These are phyloP conservation scores for Homarus gammarus DNA, from an alignment of 2,888 invertebrate species.

Conservation along the genomic window DNA sequence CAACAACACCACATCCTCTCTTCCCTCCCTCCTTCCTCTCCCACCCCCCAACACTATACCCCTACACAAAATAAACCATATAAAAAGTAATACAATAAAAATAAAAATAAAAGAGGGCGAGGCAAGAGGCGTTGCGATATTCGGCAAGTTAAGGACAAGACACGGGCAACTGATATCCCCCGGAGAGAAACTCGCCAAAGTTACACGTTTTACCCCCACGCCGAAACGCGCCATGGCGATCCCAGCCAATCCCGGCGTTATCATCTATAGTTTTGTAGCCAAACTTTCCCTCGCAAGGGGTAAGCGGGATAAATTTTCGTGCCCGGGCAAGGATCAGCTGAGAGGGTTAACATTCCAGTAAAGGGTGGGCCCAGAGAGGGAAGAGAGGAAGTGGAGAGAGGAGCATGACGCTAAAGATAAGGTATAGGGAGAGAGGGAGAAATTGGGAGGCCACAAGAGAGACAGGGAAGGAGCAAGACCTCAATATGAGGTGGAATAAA, in stretches of 20 bases:
- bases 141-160: not conserved
- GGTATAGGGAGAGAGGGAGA: not conserved
- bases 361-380: not conserved
- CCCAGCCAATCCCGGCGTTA: constrained; percentile 23
- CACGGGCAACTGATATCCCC: constrained; percentile 20
- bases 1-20: too few species aligned
- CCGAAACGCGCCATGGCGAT: constrained; percentile 16
- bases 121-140: too few species aligned
- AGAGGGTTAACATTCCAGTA: not conserved
- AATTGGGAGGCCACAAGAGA: too few species aligned
- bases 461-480: not conserved
- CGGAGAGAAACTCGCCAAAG: not conserved
- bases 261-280: constrained; percentile 35
- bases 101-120: too few species aligned
- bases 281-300: constrained; percentile 26
- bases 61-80: too few species aligned
- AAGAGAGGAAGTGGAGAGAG: not conserved
- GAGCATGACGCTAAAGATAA: not conserved
- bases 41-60: too few species aligned
- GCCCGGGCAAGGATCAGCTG: not conserved
- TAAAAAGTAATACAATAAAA: too few species aligned
- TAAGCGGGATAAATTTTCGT: constrained; percentile 16
- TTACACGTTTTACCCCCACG: constrained; percentile 5
- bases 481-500: not conserved
- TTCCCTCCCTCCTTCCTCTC: too few species aligned